Evolutionary conservation across 2,888 invertebrate species (phyloP), one percentile per base, ranked within the genome.

Genomic region (Shargacucullia verbasci): DNA sequence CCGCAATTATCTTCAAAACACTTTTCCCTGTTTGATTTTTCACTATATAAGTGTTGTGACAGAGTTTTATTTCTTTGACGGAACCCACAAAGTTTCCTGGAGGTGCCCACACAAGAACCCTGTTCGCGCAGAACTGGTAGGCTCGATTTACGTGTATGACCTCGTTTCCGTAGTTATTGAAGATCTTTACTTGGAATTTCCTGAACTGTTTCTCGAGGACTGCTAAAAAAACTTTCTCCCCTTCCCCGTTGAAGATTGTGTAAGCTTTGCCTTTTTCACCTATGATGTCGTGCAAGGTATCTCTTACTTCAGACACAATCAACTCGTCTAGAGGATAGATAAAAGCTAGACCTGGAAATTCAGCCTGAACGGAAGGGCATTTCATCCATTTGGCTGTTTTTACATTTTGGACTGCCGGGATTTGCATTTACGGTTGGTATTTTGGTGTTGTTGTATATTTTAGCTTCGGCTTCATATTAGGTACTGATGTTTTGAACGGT

Each of bases 101-200:
- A 0, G 90, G 90, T 0, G 88, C 82, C 82, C 84, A 90, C 0
- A 90, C 78, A 0, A 76, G 31, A 0, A 79, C 73, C 34, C 71
- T 79, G 12, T 82, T 83, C 0, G 77, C 29, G 43, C 76, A 87
- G 0, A 65, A 65, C 1, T 63, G 62, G 39, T 59, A 73, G 3
- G 79, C 79, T 49, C 66, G 80, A 13, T 72, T 78, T 0, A 90
- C 76, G 56, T 84, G 62, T 4, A 90, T 85, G 0, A 90, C 82
- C 70, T 90, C 89, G 33, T 89, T 90, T 0, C 91, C 90, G 47
- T 91, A 90, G 27, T 70, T 57, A 41, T 90, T 91, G 59, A 77
- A 90, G 10, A 91, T 80, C 55, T 78, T 87, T 0, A 91, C 60
- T 25, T 80, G 48, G 50, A 83, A 83, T 25, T 73, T 77, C 10